Evolutionary conservation across 2,797 vertebrate genomes (phyloP), one percentile per base, ranked within the genome.

Genomic region (Lithobates sylvaticus): DNA sequence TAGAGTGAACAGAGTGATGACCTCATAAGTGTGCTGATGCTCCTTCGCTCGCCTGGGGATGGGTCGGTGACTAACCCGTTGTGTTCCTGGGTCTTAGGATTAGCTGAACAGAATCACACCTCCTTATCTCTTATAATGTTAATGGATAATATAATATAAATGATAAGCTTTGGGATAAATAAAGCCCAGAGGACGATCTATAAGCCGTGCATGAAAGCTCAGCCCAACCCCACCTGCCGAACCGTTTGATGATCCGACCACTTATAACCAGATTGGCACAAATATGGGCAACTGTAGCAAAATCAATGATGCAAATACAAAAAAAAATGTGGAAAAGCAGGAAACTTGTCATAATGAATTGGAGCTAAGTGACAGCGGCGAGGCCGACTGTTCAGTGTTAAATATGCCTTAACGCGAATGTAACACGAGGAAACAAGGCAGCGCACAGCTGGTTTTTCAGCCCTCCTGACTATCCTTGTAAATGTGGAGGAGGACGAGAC

Each of bases 341-440:
- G 21, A 54, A 64, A 27, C 34, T 39, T 26, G 32, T 68, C 29
- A n/a, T 71, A 61, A 81, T 61, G 29, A 83, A 67, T 65, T 8
- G 18, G 50, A 68, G 23, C 10, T 36, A 58, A 54, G 78, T 58
- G 50, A 54, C 39, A 26, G 12, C n/a, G 39, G 26, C 72, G 70
- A 10, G 68, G 1, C 36, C 18, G 36, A 47, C 58, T 10, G 21
- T 65, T 68, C 80, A 10, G 29, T 78, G 75, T 69, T 87, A 50
- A 78, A 73, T 69, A 61, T 75, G 72, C 80, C 80, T 83, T 78
- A 78, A 44, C 85, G 50, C 78, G 80, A 74, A 50, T 72, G 34
- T 61, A 76, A 72, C 50, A 83, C 13, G 71, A 73, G 27, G 71
- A 39, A 54, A 87, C 68, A 78, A 36, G 72, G 54, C 58, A n/a